Evolutionary conservation across 1,140 invertebrate genomes (phyloP).

Genomic region (Bathynomus jamesi): DNA sequence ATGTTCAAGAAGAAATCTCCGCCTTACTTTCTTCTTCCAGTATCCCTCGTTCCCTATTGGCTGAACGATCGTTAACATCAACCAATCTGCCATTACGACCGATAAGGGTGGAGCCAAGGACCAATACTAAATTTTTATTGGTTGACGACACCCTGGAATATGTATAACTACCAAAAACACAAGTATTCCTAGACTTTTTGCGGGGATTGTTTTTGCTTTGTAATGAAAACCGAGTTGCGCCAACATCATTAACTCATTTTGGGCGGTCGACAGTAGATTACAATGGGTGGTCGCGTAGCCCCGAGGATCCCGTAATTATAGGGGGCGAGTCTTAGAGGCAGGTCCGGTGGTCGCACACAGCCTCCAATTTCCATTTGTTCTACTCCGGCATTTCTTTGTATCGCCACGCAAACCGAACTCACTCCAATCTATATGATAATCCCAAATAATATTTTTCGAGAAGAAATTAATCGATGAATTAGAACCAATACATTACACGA

Average conservation of each 20-base stretch:
- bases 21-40: not conserved
- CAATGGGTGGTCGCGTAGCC: not conserved
- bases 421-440: not conserved
- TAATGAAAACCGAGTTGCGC: not conserved
- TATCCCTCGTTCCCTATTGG: not conserved
- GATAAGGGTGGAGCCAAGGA: not conserved
- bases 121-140: not conserved
- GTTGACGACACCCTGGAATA: too few species aligned
- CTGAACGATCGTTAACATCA: not conserved
- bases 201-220: not conserved
- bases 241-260: not conserved
- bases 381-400: not conserved
- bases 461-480: too few species aligned
- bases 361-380: not conserved
- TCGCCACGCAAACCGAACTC: not conserved
- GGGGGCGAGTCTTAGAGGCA: not conserved
- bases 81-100: not conserved
- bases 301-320: not conserved
- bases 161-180: too few species aligned
- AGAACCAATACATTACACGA: too few species aligned
- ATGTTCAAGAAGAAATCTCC: not conserved
- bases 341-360: not conserved
- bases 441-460: too few species aligned
- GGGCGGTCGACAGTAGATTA: not conserved
- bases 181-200: not conserved